These are phyloP conservation scores for Netelia melanura DNA, from an alignment of 2,888 invertebrate genomes.

Conservation along the genomic window DNA sequence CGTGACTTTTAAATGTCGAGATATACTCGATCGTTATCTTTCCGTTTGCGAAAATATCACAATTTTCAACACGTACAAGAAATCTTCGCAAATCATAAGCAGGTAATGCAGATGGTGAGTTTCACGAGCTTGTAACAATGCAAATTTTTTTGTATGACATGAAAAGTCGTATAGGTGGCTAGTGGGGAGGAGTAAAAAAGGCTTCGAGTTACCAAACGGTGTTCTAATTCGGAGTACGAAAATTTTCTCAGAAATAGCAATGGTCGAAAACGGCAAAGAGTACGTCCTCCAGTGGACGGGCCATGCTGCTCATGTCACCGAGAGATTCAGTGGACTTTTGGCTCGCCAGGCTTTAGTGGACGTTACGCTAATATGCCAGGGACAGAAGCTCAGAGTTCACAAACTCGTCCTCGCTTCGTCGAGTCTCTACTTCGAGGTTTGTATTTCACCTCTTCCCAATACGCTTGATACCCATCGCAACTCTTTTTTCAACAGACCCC, in stretches of 20 bases:
- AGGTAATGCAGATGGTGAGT: conserved; percentile 29
- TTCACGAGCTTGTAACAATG: background rate
- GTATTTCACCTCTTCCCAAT: conserved; percentile 55
- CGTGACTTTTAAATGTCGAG: conserved; percentile 52
- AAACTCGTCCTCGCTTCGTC: conserved; percentile 91
- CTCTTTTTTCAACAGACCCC: conserved; percentile 19
- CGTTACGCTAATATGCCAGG: conserved; percentile 91
- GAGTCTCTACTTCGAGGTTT: conserved; percentile 91
- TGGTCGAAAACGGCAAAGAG: conserved; percentile 79
- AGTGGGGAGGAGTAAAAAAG: background rate
- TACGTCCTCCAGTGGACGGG: conserved; percentile 90
- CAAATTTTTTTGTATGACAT: no score
- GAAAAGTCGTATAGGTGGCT: background rate
- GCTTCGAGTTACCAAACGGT: conserved; percentile 37
- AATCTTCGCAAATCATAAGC: background rate
- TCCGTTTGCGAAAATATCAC: conserved; percentile 9
- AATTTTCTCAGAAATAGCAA: conserved; percentile 71
- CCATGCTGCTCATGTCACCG: conserved; percentile 89
- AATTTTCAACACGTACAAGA: background rate
- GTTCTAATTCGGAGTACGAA: conserved; percentile 52
- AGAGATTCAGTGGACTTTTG: conserved; percentile 89
- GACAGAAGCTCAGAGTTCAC: conserved; percentile 90
- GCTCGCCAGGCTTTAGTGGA: conserved; percentile 91
- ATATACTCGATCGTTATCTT: conserved; percentile 24
- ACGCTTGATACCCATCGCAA: background rate